phyloP scores from a whole-genome alignment of 2,797 vertebrate species.

The Brachyalestes nurse region DNA sequence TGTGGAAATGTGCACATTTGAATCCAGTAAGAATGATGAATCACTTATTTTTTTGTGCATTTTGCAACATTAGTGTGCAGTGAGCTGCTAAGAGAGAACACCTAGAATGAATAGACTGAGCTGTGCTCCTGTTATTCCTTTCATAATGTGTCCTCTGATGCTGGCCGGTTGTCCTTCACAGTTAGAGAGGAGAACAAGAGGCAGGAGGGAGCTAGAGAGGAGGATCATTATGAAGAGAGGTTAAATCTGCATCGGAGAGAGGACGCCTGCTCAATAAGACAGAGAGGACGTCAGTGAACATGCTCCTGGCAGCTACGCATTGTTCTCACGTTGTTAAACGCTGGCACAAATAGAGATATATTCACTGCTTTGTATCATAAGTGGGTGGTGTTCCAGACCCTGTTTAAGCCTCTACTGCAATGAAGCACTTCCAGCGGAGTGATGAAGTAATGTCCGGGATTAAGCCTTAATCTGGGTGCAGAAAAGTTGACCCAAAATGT shows the following conservation, averaged over 20 bases:
- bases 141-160: conserved; percentile 26
- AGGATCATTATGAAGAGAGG: neutral
- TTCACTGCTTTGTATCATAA: conserved; percentile 7
- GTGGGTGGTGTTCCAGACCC: conserved; percentile 5
- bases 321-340: neutral
- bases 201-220: conserved; percentile 11
- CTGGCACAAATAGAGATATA: neutral
- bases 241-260: conserved; percentile 19
- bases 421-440: neutral
- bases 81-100: neutral
- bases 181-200: conserved; percentile 28
- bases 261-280: conserved; percentile 10
- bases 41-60: neutral
- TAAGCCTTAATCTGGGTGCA: conserved; percentile 3
- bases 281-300: conserved; percentile 10
- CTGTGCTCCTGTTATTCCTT: conserved; percentile 24
- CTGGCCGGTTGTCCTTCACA: conserved; percentile 46
- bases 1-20: too few species aligned
- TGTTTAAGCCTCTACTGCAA: neutral
- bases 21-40: neutral
- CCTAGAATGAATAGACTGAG: conserved; percentile 11
- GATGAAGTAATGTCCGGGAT: conserved; percentile 2
- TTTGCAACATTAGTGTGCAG: neutral
- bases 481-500: neutral
- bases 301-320: neutral